Conservation (phyloP, 2,797 vertebrate species). For the Danio choprae region DNA sequence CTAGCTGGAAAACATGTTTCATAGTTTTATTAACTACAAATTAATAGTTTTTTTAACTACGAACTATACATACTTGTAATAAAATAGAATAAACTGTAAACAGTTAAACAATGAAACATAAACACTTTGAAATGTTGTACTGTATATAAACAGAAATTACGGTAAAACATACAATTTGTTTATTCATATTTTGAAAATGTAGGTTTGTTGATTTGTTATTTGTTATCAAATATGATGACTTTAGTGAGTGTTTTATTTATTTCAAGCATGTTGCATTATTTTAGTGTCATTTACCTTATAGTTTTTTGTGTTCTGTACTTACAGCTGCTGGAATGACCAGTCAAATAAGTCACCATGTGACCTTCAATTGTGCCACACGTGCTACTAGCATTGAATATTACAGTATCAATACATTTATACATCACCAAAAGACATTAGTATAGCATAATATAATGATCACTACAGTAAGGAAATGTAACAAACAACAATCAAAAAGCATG, state of each 20-base stretch:
- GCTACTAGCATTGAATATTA: background rate
- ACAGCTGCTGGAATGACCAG: constrained; percentile 3
- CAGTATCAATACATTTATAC: background rate
- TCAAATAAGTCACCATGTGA: background rate
- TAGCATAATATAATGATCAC: background rate
- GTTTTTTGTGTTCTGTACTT: background rate
- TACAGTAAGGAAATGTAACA: background rate
- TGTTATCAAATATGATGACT: background rate
- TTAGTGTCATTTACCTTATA: background rate
- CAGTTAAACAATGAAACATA: too few species aligned
- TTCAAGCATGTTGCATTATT: background rate
- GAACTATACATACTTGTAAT: background rate
- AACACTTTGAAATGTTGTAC: too few species aligned
- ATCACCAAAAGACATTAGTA: background rate
- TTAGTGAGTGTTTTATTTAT: background rate
- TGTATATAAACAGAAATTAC: background rate
- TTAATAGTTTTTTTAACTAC: background rate
- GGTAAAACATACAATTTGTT: background rate
- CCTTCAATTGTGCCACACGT: background rate
- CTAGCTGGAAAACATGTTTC: too few species aligned
- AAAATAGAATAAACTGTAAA: background rate
- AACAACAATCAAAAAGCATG: background rate
- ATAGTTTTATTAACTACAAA: too few species aligned
- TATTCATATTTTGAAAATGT: background rate
- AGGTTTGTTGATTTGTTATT: background rate